Percentiles rank a stretch among this genome's conserved stretches.
Conservation (phyloP, 2,797 vertebrate genomes). For the Sphenodon punctatus region DNA sequence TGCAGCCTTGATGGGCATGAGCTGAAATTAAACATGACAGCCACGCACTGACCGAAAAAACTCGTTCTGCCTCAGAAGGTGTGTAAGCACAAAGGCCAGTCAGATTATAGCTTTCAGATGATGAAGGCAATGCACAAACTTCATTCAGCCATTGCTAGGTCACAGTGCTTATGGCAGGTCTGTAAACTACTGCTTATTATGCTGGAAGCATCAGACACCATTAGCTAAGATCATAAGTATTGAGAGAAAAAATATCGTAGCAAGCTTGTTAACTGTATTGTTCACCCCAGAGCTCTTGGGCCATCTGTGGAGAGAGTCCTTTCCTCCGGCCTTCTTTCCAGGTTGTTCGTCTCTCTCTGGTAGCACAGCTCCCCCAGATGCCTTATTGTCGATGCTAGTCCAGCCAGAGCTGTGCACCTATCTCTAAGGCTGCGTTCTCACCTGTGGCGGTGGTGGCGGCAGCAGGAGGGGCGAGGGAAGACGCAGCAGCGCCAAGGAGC, state of each 20-base stretch:
- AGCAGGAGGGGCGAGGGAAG: no score
- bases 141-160: background rate
- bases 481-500: no score
- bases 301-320: background rate
- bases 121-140: background rate
- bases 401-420: background rate
- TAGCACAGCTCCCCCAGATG: background rate
- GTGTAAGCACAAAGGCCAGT: background rate
- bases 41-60: slow-evolving; percentile 43
- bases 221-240: slow-evolving; percentile 2
- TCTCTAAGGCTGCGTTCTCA: no score
- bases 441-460: no score
- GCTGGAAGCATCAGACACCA: slow-evolving; percentile 16
- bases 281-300: background rate
- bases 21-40: slow-evolving; percentile 54
- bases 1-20: slow-evolving; percentile 24
- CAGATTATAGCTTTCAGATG: background rate
- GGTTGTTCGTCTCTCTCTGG: background rate
- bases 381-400: background rate
- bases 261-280: slow-evolving; percentile 10
- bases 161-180: background rate
- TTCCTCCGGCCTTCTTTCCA: background rate
- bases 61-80: slow-evolving; percentile 42
- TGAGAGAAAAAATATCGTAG: background rate
- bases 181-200: slow-evolving; percentile 29